phyloP scores from a whole-genome alignment of 2,113 vertebrate species.

The Tricholaema leucomelas region DNA sequence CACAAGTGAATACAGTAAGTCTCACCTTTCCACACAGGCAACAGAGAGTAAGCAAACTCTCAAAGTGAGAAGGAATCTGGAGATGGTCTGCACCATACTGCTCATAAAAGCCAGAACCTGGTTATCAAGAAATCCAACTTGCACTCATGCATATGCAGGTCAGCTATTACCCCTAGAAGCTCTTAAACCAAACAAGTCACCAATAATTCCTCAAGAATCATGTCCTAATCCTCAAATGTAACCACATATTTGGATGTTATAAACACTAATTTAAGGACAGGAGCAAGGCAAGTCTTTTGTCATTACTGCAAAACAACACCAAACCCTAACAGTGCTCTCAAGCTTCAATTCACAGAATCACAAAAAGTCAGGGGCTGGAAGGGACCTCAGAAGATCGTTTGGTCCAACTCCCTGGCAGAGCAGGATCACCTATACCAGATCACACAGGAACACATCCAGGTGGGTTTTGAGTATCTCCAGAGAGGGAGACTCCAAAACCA shows the following conservation, averaged over 20 bases:
- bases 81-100: not conserved
- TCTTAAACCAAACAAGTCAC: not conserved
- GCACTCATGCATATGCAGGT: not conserved
- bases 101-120: not conserved
- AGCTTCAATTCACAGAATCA: not conserved
- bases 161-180: not conserved
- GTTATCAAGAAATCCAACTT: not conserved
- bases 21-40: not conserved
- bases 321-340: not conserved
- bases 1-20: not conserved
- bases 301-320: not conserved
- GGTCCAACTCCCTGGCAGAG: too few relatives aligned
- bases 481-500: too few relatives aligned
- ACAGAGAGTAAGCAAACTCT: not conserved
- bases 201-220: not conserved
- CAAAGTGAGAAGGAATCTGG: not conserved
- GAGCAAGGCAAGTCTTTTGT: not conserved
- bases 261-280: not conserved
- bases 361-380: too few relatives aligned
- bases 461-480: too few relatives aligned
- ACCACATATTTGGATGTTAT: not conserved
- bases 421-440: too few relatives aligned
- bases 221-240: not conserved
- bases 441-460: too few relatives aligned
- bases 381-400: too few relatives aligned